Evolutionary conservation across 2,797 vertebrate genomes (phyloP), one percentile per base, ranked within the genome.

Genomic region (Lutjanus campechanus): DNA sequence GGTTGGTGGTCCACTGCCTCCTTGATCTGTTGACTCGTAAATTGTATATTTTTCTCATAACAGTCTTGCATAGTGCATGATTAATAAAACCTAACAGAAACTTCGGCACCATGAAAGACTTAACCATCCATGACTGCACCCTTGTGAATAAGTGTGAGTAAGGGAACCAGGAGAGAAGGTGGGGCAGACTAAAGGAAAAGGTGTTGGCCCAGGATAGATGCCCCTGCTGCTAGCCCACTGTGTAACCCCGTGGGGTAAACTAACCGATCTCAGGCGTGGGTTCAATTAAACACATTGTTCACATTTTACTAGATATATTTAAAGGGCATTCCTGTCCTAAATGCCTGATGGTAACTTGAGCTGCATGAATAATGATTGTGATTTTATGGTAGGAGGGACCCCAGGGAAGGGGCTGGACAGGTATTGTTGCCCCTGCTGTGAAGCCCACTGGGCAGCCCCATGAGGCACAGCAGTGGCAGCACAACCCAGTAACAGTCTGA

Each of bases 281-380:
- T 77, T 87, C 82, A 85, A 88, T 90, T 73, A 64, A 86, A 84
- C 36, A 65, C 85, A 85, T 85, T 88, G 83, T 90, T 89, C 61
- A 79, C 53, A 83, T 84, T 89, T 89, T 73, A 76, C 78, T 69
- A 40, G 40, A 82, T 84, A 76, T 77, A 59, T 86, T 77, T 72
- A 70, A 65, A 65, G 51, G 56, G 36, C 79, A 66, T 82, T 82
- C 82, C 59, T 53, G 20, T 76, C 69, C 68, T 61, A 54, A 85
- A 82, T 75, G 22, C 56, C 72, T 54, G 73, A 22, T 41, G 55
- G 91, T 91, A 93, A 93, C 85, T 66, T 65, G 89, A 94, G 89
- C 87, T 53, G 43, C 49, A 22, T 60, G 56, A 84, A 81, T 84
- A 86, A 82, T 40, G 55, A 63, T 77, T 76, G 77, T 55, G 84